Conservation (phyloP, 2,888 invertebrate genomes). For the Harpalus rubripes region DNA sequence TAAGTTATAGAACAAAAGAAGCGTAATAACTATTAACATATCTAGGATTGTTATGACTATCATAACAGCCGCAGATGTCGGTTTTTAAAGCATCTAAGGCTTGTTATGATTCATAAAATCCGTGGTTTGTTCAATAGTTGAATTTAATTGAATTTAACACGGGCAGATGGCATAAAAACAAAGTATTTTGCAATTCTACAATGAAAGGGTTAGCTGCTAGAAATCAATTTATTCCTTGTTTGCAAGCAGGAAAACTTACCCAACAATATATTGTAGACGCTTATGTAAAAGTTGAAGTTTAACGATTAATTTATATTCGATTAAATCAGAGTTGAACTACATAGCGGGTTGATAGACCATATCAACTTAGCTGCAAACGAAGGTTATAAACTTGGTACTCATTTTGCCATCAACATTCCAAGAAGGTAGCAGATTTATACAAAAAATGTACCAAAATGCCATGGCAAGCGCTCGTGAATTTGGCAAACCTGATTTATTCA, state of each 20-base stretch:
- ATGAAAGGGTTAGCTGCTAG: constrained; percentile 41
- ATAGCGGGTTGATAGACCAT: constrained; percentile 69
- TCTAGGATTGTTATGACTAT: no score
- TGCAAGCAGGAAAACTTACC: constrained; percentile 60
- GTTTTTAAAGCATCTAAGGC: no score
- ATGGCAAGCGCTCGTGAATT: no score
- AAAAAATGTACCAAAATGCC: no score
- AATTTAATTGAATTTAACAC: constrained; percentile 17
- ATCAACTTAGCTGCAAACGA: constrained; percentile 69
- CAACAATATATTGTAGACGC: constrained; percentile 56
- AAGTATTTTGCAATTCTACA: background rate
- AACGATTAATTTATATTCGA: constrained; percentile 1
- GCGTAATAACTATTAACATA: no score
- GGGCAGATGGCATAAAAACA: background rate
- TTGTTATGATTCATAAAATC: no score
- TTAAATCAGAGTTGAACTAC: constrained; percentile 59
- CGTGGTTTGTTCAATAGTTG: no score
- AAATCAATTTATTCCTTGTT: constrained; percentile 31
- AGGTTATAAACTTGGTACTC: constrained; percentile 70
- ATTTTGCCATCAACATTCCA: constrained; percentile 74
- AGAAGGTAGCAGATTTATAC: no score
- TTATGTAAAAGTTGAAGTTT: background rate
- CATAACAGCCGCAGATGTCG: no score
- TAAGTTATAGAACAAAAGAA: no score
- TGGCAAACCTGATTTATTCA: no score